Evolutionary conservation across 2,888 invertebrate species (phyloP).

Genomic region (Globia sparganii): DNA sequence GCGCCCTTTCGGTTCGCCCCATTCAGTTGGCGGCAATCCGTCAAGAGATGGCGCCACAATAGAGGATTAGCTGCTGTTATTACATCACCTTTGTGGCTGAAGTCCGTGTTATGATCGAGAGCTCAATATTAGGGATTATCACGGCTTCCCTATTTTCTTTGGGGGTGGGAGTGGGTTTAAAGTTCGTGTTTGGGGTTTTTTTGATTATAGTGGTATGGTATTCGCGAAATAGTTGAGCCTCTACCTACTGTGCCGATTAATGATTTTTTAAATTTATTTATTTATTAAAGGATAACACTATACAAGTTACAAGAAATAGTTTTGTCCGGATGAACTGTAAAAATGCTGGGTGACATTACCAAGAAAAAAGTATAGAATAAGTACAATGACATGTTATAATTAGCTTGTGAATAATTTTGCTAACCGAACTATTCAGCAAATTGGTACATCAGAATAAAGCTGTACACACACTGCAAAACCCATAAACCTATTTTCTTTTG

Average conservation of each 20-base stretch:
- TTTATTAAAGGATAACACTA: neutral
- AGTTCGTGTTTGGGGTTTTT: conserved; percentile 33
- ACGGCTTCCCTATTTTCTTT: conserved; percentile 83
- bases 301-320: too few species aligned
- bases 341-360: neutral
- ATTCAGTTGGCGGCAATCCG: conserved; percentile 86
- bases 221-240: neutral
- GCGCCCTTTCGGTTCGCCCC: conserved; percentile 85
- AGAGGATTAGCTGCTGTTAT: conserved; percentile 88
- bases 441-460: neutral
- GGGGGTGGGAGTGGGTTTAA: conserved; percentile 42
- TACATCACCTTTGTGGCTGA: conserved; percentile 87
- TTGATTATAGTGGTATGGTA: conserved; percentile 7
- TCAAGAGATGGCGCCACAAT: conserved; percentile 90
- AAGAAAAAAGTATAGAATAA: neutral
- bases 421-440: neutral
- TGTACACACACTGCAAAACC: neutral
- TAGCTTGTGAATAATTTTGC: neutral
- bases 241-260: neutral
- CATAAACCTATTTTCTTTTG: neutral
- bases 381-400: neutral
- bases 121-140: conserved; percentile 89
- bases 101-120: conserved; percentile 86
- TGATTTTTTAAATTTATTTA: neutral
- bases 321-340: too few species aligned